Evolutionary conservation across 2,797 vertebrate species (phyloP), one percentile per base, ranked within the genome.

Genomic region (Dendrocincla tyrannina): DNA sequence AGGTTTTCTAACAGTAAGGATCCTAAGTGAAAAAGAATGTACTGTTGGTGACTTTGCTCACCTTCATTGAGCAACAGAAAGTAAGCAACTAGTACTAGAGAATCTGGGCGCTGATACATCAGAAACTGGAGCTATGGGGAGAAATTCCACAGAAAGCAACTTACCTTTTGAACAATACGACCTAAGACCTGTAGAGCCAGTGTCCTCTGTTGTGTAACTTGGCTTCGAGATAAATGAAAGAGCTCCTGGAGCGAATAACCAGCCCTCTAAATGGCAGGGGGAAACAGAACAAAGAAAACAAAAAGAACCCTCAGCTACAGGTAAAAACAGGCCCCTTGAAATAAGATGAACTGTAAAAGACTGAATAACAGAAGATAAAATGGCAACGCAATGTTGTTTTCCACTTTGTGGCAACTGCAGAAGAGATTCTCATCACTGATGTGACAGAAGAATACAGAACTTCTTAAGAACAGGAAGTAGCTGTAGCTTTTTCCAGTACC

Each of bases 171-270:
- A 64, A 99, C 98, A 96, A 99, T 97, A 95, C 95, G 98, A 81
- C 98, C 98, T 32, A 99, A 96, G 79, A 99, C 99, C 86, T 98
- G 98, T 75, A 99, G 98, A 22, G 99, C 98, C 93, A 99, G 97
- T 19, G 96, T 98, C 96, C 99, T 98, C 97, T 99, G 99, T 69
- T 99, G 99, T 94, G 97, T 99, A 93, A 99, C 86, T 95, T 99
- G 99, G 98, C 99, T 99, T 55, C 99, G 99, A 75, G 98, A 99
- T 94, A 99, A 97, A 95, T 99, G 98, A 97, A 99, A 99, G 78
- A 99, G 98, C 90, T 99, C 99, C 97, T 99, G 99, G 68, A 99
- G 98, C 63, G 99, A 99, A 95, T 99, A 99, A 88, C 99, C 99
- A 82, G 99, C 99, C 93, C 98, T 98, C 99, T 99, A 89, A 76